Evolutionary conservation across 2,797 vertebrate genomes (phyloP).

Genomic region (Limosa lapponica): DNA sequence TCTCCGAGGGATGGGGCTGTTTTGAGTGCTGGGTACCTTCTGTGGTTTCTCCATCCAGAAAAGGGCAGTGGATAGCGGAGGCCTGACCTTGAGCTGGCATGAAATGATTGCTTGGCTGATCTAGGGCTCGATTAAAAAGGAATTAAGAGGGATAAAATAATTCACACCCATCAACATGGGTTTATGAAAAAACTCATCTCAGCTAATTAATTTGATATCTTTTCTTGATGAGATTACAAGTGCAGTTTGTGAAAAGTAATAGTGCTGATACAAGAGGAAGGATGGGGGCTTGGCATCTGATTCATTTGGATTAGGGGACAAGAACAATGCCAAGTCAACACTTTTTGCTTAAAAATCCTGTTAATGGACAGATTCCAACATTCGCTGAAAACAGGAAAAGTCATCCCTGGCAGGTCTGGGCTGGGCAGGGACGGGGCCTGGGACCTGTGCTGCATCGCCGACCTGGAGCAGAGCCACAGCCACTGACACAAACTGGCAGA

Average conservation of each 20-base stretch:
- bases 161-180: neutral
- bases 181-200: constrained; percentile 3
- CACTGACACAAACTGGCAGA: neutral
- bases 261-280: neutral
- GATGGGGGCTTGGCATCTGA: neutral
- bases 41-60: neutral
- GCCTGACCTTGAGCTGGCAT: neutral
- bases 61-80: neutral
- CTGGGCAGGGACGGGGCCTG: neutral
- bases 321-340: neutral
- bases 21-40: neutral
- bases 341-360: neutral
- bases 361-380: neutral
- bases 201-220: constrained; percentile 41
- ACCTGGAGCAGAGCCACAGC: neutral
- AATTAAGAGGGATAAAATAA: constrained; percentile 26
- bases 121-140: neutral
- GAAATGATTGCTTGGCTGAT: neutral
- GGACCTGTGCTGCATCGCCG: neutral
- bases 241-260: neutral
- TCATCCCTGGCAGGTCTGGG: neutral
- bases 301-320: neutral
- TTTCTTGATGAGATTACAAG: constrained; percentile 13
- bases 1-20: neutral
- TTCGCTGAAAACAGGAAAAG: neutral